Percentiles rank a stretch among this genome's conserved stretches.
Conservation (phyloP, 2,113 vertebrate genomes). For the Chloropsis hardwickii region DNA sequence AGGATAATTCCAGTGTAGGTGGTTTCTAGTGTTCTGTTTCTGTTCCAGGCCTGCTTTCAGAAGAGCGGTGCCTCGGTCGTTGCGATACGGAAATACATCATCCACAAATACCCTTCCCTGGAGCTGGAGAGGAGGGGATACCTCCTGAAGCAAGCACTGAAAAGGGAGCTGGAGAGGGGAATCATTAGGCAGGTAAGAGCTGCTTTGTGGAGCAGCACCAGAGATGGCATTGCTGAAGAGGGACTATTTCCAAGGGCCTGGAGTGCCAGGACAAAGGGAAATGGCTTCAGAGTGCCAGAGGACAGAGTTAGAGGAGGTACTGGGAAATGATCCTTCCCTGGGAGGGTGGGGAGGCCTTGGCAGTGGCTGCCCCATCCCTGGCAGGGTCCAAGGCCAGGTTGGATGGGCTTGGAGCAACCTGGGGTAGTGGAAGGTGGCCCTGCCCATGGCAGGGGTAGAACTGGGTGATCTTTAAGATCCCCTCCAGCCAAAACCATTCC, state of each 20-base stretch:
- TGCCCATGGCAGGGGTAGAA: not conserved
- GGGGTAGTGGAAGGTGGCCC: not conserved
- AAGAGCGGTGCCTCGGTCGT: constrained; percentile 86
- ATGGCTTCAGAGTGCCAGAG: not conserved
- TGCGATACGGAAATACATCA: constrained; percentile 90
- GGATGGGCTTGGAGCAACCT: rapidly evolving
- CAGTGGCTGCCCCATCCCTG: not conserved
- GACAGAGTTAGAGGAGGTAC: not conserved
- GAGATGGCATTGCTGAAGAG: not conserved
- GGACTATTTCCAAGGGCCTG: not conserved
- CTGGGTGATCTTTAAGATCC: not conserved
- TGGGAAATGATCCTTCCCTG: not conserved
- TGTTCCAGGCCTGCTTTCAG: constrained; percentile 85
- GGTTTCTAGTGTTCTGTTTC: not conserved
- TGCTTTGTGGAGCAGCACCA: not conserved
- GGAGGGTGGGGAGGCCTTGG: not conserved
- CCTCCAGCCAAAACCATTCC: not conserved
- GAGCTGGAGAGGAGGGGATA: constrained; percentile 92
- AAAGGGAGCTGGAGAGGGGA: constrained; percentile 91
- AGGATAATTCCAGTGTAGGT: not conserved
- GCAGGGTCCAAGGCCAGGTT: not conserved
- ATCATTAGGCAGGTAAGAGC: constrained; percentile 87
- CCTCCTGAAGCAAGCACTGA: constrained; percentile 91
- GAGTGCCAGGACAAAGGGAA: not conserved
- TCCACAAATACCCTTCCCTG: constrained; percentile 90